Percentiles rank a stretch among this genome's conserved stretches.
Conservation (phyloP, 2,113 vertebrate genomes). For the Ophthalmolycus amberensis region DNA sequence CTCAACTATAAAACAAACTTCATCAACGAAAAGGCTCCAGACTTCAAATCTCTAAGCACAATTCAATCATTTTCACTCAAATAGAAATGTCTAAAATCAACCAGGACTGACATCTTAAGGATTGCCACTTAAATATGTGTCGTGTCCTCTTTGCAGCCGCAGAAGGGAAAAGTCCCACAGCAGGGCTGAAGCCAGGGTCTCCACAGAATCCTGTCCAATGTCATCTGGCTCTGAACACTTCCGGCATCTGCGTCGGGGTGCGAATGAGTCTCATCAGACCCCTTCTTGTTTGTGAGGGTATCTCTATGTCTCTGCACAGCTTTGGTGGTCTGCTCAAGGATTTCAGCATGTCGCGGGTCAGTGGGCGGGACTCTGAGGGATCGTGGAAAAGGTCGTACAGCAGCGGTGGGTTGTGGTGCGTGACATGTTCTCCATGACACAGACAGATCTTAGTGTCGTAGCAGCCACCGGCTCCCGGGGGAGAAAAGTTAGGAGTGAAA, state of each 20-base stretch:
- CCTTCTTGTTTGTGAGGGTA: constrained; percentile 62
- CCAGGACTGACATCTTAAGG: background rate
- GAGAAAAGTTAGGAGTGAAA: constrained; percentile 85
- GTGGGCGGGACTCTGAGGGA: constrained; percentile 85
- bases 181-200: constrained; percentile 92
- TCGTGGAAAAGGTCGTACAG: constrained; percentile 88
- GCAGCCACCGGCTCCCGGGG: constrained; percentile 84
- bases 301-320: constrained; percentile 79
- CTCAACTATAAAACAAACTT: background rate
- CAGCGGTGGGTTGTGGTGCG: constrained; percentile 85
- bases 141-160: constrained; percentile 83
- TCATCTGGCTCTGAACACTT: constrained; percentile 82
- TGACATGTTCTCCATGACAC: constrained; percentile 82
- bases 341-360: constrained; percentile 80
- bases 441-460: constrained; percentile 81
- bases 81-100: background rate
- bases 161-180: constrained; percentile 90
- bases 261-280: background rate
- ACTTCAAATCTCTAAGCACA: background rate
- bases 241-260: background rate
- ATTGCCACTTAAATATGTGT: background rate
- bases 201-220: constrained; percentile 83
- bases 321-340: constrained; percentile 73
- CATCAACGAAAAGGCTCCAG: background rate
- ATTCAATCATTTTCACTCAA: background rate